Evolutionary conservation across 2,888 invertebrate genomes (phyloP).

Genomic region (Platycheirus albimanus): DNA sequence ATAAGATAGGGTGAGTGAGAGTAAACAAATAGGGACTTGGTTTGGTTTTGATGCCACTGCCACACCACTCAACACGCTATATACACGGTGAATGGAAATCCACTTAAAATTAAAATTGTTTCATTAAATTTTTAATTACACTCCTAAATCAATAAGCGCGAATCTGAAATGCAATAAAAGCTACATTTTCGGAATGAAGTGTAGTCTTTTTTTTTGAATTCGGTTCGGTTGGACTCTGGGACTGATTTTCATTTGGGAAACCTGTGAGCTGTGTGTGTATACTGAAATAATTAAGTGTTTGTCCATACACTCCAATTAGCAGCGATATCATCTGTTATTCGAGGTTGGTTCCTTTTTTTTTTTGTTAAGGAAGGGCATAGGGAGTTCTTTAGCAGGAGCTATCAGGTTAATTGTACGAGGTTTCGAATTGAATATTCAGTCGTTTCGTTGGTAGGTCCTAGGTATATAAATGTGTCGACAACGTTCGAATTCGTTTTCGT

Average conservation of each 20-base stretch:
- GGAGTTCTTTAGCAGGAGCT: slow-evolving; percentile 8
- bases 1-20: slow-evolving; percentile 15
- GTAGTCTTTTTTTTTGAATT: slow-evolving; percentile 45
- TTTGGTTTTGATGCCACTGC: slow-evolving; percentile 10
- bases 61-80: slow-evolving; percentile 30
- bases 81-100: slow-evolving; percentile 50
- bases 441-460: neutral
- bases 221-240: slow-evolving; percentile 11
- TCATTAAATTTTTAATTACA: slow-evolving; percentile 74
- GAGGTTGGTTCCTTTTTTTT: slow-evolving; percentile 1
- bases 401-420: slow-evolving; percentile 55
- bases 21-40: slow-evolving; percentile 19
- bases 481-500: slow-evolving; percentile 44
- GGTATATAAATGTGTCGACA: slow-evolving; percentile 1
- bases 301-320: slow-evolving; percentile 72
- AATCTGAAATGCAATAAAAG: slow-evolving; percentile 65
- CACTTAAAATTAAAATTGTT: slow-evolving; percentile 74
- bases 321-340: slow-evolving; percentile 61
- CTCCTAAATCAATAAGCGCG: slow-evolving; percentile 71
- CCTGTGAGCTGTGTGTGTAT: neutral
- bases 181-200: slow-evolving; percentile 41
- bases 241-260: slow-evolving; percentile 8
- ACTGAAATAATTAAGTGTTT: slow-evolving; percentile 70
- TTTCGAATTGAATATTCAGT: slow-evolving; percentile 56
- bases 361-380: neutral